Conservation (phyloP, 1,140 invertebrate species). For the Drosophila erecta region DNA sequence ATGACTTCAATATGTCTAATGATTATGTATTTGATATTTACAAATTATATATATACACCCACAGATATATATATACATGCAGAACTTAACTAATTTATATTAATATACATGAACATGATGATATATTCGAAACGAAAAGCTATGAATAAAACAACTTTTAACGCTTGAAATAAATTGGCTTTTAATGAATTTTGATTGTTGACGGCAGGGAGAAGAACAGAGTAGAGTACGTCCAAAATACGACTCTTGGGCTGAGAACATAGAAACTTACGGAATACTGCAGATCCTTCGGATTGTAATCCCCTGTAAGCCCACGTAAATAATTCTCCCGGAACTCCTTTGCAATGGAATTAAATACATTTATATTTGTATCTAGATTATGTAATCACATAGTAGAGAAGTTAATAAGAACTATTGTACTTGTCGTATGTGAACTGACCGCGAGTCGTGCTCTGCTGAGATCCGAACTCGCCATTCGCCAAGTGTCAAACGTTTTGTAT, state of each 20-base stretch:
- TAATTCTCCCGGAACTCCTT: slow-evolving; percentile 16
- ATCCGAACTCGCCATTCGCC: slow-evolving; percentile 17
- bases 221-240: too few species aligned
- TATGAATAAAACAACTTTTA: slow-evolving; percentile 74
- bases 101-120: slow-evolving; percentile 68
- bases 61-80: slow-evolving; percentile 39
- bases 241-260: too few species aligned
- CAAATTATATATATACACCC: slow-evolving; percentile 59
- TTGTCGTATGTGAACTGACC: slow-evolving; percentile 28
- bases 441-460: background rate
- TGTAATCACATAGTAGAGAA: slow-evolving; percentile 67
- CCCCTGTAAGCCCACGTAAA: background rate
- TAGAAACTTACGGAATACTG: too few species aligned
- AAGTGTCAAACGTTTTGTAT: slow-evolving; percentile 29
- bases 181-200: background rate
- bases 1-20: slow-evolving; percentile 58
- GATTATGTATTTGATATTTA: slow-evolving; percentile 78
- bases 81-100: slow-evolving; percentile 76
- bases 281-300: too few species aligned
- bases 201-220: too few species aligned
- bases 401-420: slow-evolving; percentile 54
- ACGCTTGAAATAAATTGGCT: slow-evolving; percentile 52
- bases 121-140: slow-evolving; percentile 63
- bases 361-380: slow-evolving; percentile 72
- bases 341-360: slow-evolving; percentile 78